Conservation (phyloP, 2,888 invertebrate genomes). For the Brachyptera risi region DNA sequence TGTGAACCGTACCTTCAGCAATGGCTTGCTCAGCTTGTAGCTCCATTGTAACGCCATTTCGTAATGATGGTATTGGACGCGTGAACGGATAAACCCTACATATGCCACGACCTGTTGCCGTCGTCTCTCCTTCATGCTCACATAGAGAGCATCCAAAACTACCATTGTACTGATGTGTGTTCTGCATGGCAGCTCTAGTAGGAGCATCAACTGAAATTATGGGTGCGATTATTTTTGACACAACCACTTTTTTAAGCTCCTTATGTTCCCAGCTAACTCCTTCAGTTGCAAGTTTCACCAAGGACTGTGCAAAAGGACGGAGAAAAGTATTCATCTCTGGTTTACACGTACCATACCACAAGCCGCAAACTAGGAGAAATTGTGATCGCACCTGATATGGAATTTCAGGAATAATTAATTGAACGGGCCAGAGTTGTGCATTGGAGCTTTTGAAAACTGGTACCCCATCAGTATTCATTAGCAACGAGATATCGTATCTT, state of each 20-base stretch:
- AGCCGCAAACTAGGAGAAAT: background rate
- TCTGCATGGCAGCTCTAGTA: background rate
- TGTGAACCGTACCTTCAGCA: background rate
- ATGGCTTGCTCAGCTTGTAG: background rate
- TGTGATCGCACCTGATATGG: too few species aligned
- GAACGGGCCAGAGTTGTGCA: too few species aligned
- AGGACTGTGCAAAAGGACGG: background rate
- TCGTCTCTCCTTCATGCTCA: background rate
- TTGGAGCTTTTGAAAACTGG: too few species aligned
- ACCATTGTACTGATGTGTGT: background rate
- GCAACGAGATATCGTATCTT: too few species aligned
- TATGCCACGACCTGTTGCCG: background rate
- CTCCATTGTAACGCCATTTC: background rate
- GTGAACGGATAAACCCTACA: background rate
- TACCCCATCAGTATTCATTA: too few species aligned
- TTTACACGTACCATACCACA: background rate
- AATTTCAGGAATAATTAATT: too few species aligned
- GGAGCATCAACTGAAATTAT: slow-evolving; percentile 3
- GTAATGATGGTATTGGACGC: background rate
- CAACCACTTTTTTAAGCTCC: background rate
- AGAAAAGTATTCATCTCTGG: background rate
- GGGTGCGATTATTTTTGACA: slow-evolving; percentile 5
- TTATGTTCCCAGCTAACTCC: background rate
- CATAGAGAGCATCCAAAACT: slow-evolving; percentile 14
- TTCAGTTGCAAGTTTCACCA: too few species aligned